Conservation (phyloP, 2,113 vertebrate genomes). For the Sylvia atricapilla region DNA sequence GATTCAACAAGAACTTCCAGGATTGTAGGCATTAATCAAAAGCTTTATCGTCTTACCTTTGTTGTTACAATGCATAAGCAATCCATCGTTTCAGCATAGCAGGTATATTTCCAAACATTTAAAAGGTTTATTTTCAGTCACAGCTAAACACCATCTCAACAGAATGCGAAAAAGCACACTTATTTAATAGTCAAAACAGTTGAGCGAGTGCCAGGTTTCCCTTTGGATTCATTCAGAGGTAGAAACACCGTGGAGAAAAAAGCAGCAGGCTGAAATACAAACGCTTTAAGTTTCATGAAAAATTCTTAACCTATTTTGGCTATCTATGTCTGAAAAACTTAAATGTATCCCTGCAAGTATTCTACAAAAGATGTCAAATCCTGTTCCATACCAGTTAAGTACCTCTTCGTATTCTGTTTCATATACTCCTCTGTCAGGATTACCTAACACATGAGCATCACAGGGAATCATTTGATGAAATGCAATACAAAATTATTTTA, state of each 20-base stretch:
- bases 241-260: slow-evolving; percentile 28
- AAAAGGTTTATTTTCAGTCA: slow-evolving; percentile 67
- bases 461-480: slow-evolving; percentile 76
- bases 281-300: slow-evolving; percentile 48
- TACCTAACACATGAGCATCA: slow-evolving; percentile 69
- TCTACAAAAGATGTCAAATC: slow-evolving; percentile 50
- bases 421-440: slow-evolving; percentile 71
- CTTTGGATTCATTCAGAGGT: slow-evolving; percentile 64
- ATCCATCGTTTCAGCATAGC: slow-evolving; percentile 82
- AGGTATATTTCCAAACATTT: slow-evolving; percentile 69
- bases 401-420: slow-evolving; percentile 70
- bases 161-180: slow-evolving; percentile 22
- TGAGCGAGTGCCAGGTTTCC: slow-evolving; percentile 49
- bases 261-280: slow-evolving; percentile 12
- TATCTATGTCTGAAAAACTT: slow-evolving; percentile 62
- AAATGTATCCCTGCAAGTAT: slow-evolving; percentile 63
- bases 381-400: slow-evolving; percentile 66
- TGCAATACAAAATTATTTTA: slow-evolving; percentile 66
- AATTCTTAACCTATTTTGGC: slow-evolving; percentile 49
- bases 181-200: slow-evolving; percentile 42
- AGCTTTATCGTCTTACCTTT: slow-evolving; percentile 82
- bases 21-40: background rate
- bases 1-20: background rate
- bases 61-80: slow-evolving; percentile 93
- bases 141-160: slow-evolving; percentile 46